Evolutionary conservation across 2,797 vertebrate species (phyloP).

Genomic region (Malurus splendens): DNA sequence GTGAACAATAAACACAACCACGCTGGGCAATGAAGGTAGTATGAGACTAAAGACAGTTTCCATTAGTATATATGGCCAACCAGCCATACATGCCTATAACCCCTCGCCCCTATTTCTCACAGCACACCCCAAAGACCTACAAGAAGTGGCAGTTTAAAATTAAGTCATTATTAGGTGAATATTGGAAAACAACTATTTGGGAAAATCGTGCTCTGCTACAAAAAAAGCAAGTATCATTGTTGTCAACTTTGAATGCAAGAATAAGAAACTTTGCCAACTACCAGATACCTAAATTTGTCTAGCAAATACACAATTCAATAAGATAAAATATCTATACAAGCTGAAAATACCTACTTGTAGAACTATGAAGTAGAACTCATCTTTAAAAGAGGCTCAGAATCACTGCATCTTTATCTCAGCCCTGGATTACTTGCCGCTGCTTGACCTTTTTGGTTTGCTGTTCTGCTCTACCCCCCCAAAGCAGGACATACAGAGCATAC

Average conservation of each 20-base stretch:
- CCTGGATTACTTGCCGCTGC: not conserved
- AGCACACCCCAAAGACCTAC: not conserved
- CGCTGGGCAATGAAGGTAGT: not conserved
- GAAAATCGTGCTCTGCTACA: not conserved
- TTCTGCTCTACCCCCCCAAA: not conserved
- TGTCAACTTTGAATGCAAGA: not conserved
- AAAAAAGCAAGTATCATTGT: not conserved
- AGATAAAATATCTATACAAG: not conserved
- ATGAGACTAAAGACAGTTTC: not conserved
- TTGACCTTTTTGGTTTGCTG: not conserved
- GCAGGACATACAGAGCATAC: not conserved
- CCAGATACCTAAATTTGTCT: not conserved
- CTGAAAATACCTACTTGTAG: not conserved
- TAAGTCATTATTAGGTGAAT: not conserved
- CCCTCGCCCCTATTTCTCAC: not conserved
- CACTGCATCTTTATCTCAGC: not conserved
- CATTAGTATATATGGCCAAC: not conserved
- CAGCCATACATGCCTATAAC: not conserved
- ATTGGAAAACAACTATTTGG: not conserved
- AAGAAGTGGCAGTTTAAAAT: not conserved
- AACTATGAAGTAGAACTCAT: not conserved
- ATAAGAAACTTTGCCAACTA: not conserved
- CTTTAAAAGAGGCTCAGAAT: not conserved
- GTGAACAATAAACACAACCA: not conserved
- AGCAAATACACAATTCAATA: not conserved